These are phyloP conservation scores for Sinocyclocheilus maitianheensis DNA, from an alignment of 2,113 vertebrate species.

Conservation along the genomic window DNA sequence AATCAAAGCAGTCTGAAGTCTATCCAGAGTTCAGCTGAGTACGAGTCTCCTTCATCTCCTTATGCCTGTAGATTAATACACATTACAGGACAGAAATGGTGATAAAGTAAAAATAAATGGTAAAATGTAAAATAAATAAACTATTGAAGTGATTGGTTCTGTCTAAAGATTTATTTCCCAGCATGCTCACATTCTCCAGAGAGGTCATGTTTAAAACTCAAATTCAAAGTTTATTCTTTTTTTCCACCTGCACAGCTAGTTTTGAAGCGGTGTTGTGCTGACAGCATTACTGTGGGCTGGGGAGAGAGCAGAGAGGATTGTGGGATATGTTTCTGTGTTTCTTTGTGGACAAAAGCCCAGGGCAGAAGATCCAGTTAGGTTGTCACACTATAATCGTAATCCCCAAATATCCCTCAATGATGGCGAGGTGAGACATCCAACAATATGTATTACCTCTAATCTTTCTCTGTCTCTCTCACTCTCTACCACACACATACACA, in stretches of 20 bases:
- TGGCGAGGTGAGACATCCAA: constrained; percentile 57
- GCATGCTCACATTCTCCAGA: neutral
- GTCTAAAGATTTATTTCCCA: neutral
- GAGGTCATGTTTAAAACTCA: constrained; percentile 12
- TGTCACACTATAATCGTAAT: constrained; percentile 66
- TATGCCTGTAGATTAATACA: neutral
- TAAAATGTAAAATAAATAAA: neutral
- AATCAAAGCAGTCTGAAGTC: constrained; percentile 70
- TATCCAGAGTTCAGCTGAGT: constrained; percentile 60
- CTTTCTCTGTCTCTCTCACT: constrained; percentile 15
- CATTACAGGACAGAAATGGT: neutral
- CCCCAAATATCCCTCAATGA: constrained; percentile 63
- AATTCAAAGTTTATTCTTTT: constrained; percentile 10
- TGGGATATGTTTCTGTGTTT: constrained; percentile 56
- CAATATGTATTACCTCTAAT: constrained; percentile 62
- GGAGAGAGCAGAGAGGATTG: constrained; percentile 49
- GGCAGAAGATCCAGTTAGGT: constrained; percentile 65
- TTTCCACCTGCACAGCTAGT: constrained; percentile 20
- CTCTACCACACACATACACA: neutral
- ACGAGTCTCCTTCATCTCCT: neutral
- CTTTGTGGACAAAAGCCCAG: constrained; percentile 64
- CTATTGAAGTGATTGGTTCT: neutral
- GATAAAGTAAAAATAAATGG: neutral
- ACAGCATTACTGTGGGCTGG: constrained; percentile 41
- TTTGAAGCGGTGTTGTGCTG: constrained; percentile 27